Conservation (phyloP, 2,113 vertebrate species). For the Hyperopisus bebe region DNA sequence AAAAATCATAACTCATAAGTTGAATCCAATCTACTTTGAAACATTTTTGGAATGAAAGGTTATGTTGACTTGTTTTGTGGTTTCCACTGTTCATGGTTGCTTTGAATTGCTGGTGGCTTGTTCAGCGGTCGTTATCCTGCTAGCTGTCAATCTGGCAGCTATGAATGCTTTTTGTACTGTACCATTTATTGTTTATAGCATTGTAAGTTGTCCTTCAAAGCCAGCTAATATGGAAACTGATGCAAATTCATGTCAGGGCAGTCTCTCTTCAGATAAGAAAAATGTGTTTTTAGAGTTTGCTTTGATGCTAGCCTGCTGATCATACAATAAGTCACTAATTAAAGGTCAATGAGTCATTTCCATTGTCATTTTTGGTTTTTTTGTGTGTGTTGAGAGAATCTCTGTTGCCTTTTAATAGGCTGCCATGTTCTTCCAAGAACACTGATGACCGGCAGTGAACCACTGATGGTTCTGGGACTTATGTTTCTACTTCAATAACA, state of each 20-base stretch:
- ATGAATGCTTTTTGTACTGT: not conserved
- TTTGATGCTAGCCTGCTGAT: not conserved
- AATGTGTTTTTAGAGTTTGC: not conserved
- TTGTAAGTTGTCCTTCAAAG: not conserved
- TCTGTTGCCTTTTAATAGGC: not conserved
- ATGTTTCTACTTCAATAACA: not conserved
- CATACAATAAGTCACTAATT: not conserved
- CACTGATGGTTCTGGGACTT: not conserved
- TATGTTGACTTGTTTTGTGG: not conserved
- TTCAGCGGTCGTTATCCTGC: not conserved
- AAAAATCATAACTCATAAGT: not conserved
- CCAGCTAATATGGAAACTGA: not conserved
- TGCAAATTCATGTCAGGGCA: not conserved
- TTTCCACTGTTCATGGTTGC: not conserved
- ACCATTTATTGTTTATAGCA: not conserved
- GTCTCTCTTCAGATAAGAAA: not conserved
- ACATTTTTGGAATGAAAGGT: conserved; percentile 3
- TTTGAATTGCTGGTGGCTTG: not conserved
- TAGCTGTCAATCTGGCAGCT: not conserved
- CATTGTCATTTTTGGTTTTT: not conserved
- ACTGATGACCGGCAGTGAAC: not conserved
- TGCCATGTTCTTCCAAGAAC: not conserved
- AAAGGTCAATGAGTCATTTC: not conserved
- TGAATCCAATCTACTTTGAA: not conserved
- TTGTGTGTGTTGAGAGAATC: not conserved